Conservation (phyloP, 2,888 invertebrate species). For the Zhuqinia jingwanae region DNA sequence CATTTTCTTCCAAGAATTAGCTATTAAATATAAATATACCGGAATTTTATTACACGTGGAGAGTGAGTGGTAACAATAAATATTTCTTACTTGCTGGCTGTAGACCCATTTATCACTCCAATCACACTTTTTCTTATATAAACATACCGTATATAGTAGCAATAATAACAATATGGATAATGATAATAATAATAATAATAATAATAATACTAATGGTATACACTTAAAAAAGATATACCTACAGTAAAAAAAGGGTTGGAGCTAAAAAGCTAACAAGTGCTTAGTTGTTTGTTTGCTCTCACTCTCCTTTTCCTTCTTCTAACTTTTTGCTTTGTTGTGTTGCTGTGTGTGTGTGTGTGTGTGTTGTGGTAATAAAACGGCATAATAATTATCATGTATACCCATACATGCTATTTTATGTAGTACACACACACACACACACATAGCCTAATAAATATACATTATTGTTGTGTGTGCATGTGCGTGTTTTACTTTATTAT, state of each 20-base stretch:
- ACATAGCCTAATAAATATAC: background rate
- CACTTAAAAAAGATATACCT: background rate
- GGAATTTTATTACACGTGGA: conserved; percentile 29
- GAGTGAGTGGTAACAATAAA: background rate
- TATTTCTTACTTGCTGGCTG: background rate
- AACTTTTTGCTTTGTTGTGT: conserved; percentile 8
- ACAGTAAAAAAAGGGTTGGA: background rate
- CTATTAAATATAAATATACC: conserved; percentile 37
- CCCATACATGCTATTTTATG: background rate
- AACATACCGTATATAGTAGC: background rate
- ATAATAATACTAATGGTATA: conserved; percentile 14
- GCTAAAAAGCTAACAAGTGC: conserved; percentile 41
- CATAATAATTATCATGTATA: conserved; percentile 11
- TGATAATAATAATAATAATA: background rate
- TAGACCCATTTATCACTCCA: conserved; percentile 45
- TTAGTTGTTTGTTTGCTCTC: conserved; percentile 31
- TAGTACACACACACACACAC: too few species aligned
- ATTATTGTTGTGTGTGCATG: conserved; percentile 16
- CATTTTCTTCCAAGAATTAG: conserved; percentile 29
- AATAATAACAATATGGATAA: too few species aligned
- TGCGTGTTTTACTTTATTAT: conserved; percentile 34
- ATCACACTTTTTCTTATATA: conserved; percentile 7
- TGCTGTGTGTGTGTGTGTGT: too few species aligned
- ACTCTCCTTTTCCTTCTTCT: background rate
- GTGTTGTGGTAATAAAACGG: conserved; percentile 61